Conservation (phyloP, 2,113 vertebrate species). For the Morone saxatilis region DNA sequence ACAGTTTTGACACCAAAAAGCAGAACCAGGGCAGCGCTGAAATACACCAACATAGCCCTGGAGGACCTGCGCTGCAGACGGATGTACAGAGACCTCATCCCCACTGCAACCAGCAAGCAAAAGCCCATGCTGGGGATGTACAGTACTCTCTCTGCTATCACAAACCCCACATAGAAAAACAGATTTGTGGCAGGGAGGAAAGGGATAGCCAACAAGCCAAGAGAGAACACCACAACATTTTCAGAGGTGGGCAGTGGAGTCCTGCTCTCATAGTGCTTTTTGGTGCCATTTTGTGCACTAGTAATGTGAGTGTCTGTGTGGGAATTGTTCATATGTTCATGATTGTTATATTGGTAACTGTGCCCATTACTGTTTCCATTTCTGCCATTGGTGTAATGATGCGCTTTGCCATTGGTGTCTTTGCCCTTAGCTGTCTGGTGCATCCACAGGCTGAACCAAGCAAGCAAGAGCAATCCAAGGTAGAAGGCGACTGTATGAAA, state of each 20-base stretch:
- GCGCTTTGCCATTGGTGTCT: constrained; percentile 89
- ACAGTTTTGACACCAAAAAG: constrained; percentile 94
- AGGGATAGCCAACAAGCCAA: constrained; percentile 93
- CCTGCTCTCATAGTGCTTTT: constrained; percentile 83
- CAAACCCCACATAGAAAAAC: constrained; percentile 99
- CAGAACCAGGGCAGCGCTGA: constrained; percentile 89
- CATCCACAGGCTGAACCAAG: constrained; percentile 87
- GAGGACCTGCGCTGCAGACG: constrained; percentile 88
- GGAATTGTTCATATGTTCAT: constrained; percentile 84
- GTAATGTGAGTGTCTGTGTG: constrained; percentile 80
- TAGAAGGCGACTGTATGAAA: constrained; percentile 91
- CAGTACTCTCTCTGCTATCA: constrained; percentile 97
- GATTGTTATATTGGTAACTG: constrained; percentile 88
- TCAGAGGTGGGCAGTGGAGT: constrained; percentile 92
- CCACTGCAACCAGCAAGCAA: constrained; percentile 95
- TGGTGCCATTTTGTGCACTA: constrained; percentile 90
- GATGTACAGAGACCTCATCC: constrained; percentile 91
- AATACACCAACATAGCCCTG: constrained; percentile 91
- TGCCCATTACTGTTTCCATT: constrained; percentile 94
- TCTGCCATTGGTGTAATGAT: constrained; percentile 87
- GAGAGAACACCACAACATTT: constrained; percentile 92
- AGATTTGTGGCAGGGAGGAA: constrained; percentile 98
- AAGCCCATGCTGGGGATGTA: constrained; percentile 99
- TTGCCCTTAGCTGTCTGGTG: constrained; percentile 69
- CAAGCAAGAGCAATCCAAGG: constrained; percentile 87